Evolutionary conservation across 2,888 invertebrate species (phyloP).

Genomic region (Tridacna gigas): DNA sequence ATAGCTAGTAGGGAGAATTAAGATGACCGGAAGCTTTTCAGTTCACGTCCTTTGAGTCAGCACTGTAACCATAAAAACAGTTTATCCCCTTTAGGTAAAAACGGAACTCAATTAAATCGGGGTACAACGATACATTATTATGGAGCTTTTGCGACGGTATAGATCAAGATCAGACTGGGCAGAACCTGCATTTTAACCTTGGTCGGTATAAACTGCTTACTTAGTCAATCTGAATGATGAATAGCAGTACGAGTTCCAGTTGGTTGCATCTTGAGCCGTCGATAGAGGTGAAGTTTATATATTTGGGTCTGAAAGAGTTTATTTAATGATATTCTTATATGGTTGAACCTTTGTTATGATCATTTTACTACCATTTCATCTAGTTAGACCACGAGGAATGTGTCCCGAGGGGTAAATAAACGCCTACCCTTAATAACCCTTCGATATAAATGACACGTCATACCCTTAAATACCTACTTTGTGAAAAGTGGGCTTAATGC

Average conservation of each 20-base stretch:
- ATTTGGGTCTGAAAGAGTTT: not conserved
- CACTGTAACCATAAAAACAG: not conserved
- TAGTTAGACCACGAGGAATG: slow-evolving; percentile 22
- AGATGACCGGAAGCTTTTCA: not conserved
- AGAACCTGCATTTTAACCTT: no score
- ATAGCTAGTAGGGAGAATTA: no score
- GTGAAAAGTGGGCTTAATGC: no score
- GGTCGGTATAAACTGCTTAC: no score
- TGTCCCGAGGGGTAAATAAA: not conserved
- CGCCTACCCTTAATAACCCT: no score
- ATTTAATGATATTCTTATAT: slow-evolving; percentile 17
- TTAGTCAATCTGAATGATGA: no score
- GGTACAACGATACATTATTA: not conserved
- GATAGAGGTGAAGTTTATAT: not conserved
- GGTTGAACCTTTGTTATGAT: slow-evolving; percentile 16
- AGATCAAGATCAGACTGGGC: no score
- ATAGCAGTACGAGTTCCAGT: no score
- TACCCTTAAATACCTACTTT: no score
- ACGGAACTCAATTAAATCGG: not conserved
- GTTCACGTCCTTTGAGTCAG: not conserved
- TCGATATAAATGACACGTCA: no score
- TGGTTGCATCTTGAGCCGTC: no score
- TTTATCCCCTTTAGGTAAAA: not conserved
- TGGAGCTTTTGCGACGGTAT: no score
- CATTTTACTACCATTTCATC: slow-evolving; percentile 13